phyloP scores from a whole-genome alignment of 1,140 invertebrate genomes.

The Bombyx mori region DNA sequence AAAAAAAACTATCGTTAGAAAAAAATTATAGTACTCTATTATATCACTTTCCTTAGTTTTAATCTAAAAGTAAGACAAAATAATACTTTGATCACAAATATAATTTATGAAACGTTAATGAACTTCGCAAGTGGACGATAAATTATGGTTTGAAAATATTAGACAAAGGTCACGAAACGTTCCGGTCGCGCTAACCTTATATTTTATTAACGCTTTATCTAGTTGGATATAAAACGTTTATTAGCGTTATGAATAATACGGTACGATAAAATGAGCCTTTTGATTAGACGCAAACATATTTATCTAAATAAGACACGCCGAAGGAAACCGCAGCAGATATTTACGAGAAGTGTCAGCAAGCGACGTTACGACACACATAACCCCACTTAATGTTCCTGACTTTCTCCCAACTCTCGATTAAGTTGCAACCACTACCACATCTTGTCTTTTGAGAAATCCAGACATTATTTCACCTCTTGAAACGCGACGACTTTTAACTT shows the following conservation, averaged over 20 bases:
- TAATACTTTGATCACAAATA: too few relatives aligned
- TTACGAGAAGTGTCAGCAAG: slow-evolving; percentile 16
- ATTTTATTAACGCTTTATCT: slow-evolving; percentile 26
- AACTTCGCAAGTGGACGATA: too few relatives aligned
- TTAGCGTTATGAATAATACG: slow-evolving; percentile 6
- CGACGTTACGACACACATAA: slow-evolving; percentile 15
- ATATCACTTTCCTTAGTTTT: too few relatives aligned
- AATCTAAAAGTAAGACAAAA: too few relatives aligned
- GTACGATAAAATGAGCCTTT: slow-evolving; percentile 4
- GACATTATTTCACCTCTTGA: slow-evolving; percentile 24
- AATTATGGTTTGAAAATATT: background rate
- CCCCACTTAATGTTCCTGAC: slow-evolving; percentile 18
- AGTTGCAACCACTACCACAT: slow-evolving; percentile 24
- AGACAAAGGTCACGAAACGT: background rate
- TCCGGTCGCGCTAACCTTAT: background rate
- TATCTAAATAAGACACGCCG: slow-evolving; percentile 22
- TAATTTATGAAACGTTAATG: too few relatives aligned
- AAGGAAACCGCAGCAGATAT: slow-evolving; percentile 15
- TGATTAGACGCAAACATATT: slow-evolving; percentile 16
- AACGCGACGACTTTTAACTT: slow-evolving; percentile 6
- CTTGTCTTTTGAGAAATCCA: slow-evolving; percentile 21
- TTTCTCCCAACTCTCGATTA: slow-evolving; percentile 21
- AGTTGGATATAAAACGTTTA: slow-evolving; percentile 9
- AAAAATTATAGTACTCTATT: too few relatives aligned
- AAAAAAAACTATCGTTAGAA: too few relatives aligned